Evolutionary conservation across 2,888 invertebrate genomes (phyloP).

Genomic region (Oscheius sp.): DNA sequence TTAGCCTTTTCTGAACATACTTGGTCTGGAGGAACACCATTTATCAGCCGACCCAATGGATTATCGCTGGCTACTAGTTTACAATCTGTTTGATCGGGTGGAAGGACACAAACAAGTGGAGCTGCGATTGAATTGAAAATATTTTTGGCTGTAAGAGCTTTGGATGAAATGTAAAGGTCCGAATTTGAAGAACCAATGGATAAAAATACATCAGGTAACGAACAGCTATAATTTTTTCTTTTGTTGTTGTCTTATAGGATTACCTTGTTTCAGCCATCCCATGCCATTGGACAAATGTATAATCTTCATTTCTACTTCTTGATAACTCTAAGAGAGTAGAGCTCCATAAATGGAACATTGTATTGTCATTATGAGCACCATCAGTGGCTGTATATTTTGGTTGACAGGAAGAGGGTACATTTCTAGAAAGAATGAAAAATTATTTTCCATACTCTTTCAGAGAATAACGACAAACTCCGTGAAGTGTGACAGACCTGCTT

Average conservation of each 20-base stretch:
- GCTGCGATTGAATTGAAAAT: background rate
- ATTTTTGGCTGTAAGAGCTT: background rate
- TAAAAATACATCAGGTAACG: background rate
- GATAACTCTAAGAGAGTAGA: background rate
- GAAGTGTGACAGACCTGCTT: background rate
- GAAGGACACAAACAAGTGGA: background rate
- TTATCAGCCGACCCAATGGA: constrained; percentile 12
- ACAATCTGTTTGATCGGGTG: background rate
- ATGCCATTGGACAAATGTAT: constrained; percentile 4
- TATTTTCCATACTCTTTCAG: background rate
- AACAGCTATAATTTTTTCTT: background rate
- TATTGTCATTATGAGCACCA: constrained; percentile 13
- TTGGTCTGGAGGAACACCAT: background rate
- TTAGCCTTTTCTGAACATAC: background rate
- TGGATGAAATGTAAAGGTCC: background rate
- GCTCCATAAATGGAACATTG: constrained; percentile 16
- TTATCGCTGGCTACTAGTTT: constrained; percentile 2
- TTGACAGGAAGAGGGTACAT: background rate
- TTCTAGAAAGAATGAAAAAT: background rate
- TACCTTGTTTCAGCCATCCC: constrained; percentile 13
- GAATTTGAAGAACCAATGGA: background rate
- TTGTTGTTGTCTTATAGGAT: background rate
- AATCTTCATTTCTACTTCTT: background rate
- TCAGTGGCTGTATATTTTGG: background rate
- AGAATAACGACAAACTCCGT: constrained; percentile 4